Base-by-base conservation (phyloP, 2,888 invertebrate genomes). In the Clepsis dumicolana region DNA sequence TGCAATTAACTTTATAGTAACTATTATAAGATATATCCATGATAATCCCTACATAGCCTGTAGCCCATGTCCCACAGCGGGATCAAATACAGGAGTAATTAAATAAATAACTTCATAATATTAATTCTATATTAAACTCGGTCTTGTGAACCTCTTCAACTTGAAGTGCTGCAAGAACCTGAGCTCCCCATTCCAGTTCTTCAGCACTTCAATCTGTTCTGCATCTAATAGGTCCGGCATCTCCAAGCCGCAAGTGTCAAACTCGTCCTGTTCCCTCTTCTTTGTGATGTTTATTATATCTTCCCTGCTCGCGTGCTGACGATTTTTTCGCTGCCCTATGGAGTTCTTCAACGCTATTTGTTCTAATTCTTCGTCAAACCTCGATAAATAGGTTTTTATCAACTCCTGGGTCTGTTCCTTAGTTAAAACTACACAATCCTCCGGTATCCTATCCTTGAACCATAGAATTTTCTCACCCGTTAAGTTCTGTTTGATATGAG, bases 221-320 rank as follows among this genome's bases (percentile, higher is more conserved):
- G 85, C 80, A 80, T 95, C 94, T 76, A 95, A 82, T 66, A 97
- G 87, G 84, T 97, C 95, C 1, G 97, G 96, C 77, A 97, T 94
- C 94, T 98, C 97, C 78, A 98, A 89, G 29, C 98, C 98, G 79
- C 96, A 96, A 0, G 95, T 95, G 70, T 95, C 93, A 80, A 96
- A 98, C 81, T 98, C 97, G 71, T 95, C 95, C 8, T 78, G 88
- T 77, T 98, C 98, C 62, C 94, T 94, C 78, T 97, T 95, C 73
- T 96, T 94, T 0, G 96, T 97, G 77, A 97, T 95, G 77, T 95
- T 95, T 54, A 98, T 96, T 10, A 96, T 94, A 86, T 97, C 96
- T 86, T 97, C 96, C 70, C 98, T 94, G 74, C 96, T 96, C 0
- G 96, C 96, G 87, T 98, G 97, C 80, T 98, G 98, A 14, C 95